A percentile compares a stretch with the other conserved stretches of the same genome.
These are phyloP conservation scores for Caenorhabditis japonica DNA, from an alignment of 2,888 invertebrate genomes.

Conservation along the genomic window DNA sequence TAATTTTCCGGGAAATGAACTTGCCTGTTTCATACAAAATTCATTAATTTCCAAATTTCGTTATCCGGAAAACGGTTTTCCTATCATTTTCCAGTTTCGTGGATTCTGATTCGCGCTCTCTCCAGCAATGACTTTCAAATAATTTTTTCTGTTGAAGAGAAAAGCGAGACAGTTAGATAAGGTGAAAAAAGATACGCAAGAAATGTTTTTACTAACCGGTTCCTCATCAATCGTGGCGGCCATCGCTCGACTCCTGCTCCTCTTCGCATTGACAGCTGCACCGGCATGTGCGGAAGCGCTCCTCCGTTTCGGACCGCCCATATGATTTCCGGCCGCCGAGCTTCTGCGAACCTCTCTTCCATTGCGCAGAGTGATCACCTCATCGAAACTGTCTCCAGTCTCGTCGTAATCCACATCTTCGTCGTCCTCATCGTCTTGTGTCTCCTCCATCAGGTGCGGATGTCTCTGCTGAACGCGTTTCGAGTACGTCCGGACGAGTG, in stretches of 20 bases:
- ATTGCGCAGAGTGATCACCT: constrained; percentile 27
- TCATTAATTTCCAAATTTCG: too few relatives aligned
- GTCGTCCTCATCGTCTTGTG: constrained; percentile 47
- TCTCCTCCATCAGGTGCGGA: constrained; percentile 46
- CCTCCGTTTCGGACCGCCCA: constrained; percentile 14
- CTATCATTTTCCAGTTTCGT: too few relatives aligned
- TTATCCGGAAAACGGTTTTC: too few relatives aligned
- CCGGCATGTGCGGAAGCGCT: constrained; percentile 30
- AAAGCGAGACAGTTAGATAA: too few relatives aligned
- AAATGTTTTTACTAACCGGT: constrained; percentile 46
- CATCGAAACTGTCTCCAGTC: constrained; percentile 59
- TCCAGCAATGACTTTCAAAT: too few relatives aligned
- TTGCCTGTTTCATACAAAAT: too few relatives aligned
- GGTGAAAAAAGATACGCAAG: too few relatives aligned
- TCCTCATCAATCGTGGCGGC: constrained; percentile 49
- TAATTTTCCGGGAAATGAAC: too few relatives aligned
- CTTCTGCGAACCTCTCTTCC: constrained; percentile 34
- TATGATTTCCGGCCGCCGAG: constrained; percentile 20
- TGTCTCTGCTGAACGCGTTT: constrained; percentile 42
- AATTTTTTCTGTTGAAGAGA: too few relatives aligned
- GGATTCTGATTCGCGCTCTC: too few relatives aligned
- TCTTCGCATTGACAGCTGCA: constrained; percentile 36
- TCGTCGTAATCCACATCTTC: constrained; percentile 61
- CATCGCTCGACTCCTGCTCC: constrained; percentile 51
- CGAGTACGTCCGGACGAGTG: constrained; percentile 44